Percentiles rank a stretch among this genome's conserved stretches.
Conservation (phyloP, 1,140 invertebrate species). For the Hyphantria cunea region DNA sequence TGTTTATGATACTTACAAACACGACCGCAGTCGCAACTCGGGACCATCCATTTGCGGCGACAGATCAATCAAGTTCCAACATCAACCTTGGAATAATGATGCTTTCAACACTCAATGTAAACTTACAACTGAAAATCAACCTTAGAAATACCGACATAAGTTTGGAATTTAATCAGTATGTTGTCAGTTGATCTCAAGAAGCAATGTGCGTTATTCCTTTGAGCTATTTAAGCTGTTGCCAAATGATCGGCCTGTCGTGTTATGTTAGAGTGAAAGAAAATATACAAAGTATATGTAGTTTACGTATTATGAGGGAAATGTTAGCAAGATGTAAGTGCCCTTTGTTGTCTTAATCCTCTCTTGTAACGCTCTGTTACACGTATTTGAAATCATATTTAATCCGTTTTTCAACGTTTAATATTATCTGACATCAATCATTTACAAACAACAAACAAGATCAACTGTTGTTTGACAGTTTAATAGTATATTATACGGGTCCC, state of each 20-base stretch:
- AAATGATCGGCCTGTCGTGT: slow-evolving; percentile 33
- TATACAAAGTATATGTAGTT: slow-evolving; percentile 3
- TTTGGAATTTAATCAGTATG: not conserved
- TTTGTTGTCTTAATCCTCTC: too few relatives aligned
- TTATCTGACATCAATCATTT: too few relatives aligned
- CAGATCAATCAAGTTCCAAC: slow-evolving; percentile 40
- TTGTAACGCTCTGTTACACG: too few relatives aligned
- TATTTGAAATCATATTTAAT: too few relatives aligned
- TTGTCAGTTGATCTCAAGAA: slow-evolving; percentile 1
- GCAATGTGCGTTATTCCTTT: slow-evolving; percentile 31
- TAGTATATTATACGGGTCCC: too few relatives aligned
- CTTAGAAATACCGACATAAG: not conserved
- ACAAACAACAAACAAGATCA: too few relatives aligned
- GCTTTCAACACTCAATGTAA: slow-evolving; percentile 25
- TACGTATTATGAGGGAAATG: not conserved
- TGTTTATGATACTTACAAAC: slow-evolving; percentile 16
- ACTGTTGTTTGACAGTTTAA: too few relatives aligned
- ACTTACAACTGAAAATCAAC: not conserved
- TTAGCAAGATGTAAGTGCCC: not conserved
- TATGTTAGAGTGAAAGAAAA: slow-evolving; percentile 12
- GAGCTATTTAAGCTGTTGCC: slow-evolving; percentile 33
- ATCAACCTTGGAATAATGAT: slow-evolving; percentile 35
- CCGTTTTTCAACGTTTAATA: too few relatives aligned
- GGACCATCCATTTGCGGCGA: slow-evolving; percentile 34
- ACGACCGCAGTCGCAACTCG: slow-evolving; percentile 9